Conservation (phyloP, 1,140 invertebrate genomes). For the Lethrus apterus region DNA sequence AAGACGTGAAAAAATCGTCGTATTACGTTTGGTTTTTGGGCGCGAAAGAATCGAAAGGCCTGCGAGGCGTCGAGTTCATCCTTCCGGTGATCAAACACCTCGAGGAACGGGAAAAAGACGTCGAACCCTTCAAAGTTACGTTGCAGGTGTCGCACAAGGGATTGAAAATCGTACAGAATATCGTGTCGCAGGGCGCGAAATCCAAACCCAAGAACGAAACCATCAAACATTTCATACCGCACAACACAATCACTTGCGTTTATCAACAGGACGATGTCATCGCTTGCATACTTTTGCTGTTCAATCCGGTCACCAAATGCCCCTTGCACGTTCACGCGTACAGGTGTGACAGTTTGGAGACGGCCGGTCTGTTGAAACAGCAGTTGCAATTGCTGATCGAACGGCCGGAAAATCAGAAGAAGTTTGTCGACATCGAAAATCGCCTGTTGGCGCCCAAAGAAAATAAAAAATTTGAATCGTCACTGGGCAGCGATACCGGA, state of each 20-base stretch:
- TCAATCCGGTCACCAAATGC: constrained; percentile 83
- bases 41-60: constrained; percentile 85
- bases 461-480: constrained; percentile 57
- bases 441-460: constrained; percentile 40
- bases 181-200: constrained; percentile 48
- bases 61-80: constrained; percentile 73
- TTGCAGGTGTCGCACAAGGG: constrained; percentile 86
- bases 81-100: constrained; percentile 77
- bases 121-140: constrained; percentile 87
- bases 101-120: constrained; percentile 71
- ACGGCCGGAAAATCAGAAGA: constrained; percentile 79
- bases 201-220: constrained; percentile 56
- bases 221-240: constrained; percentile 93
- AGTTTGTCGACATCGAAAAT: constrained; percentile 71
- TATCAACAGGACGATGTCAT: constrained; percentile 83
- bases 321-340: constrained; percentile 90
- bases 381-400: constrained; percentile 78
- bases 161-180: constrained; percentile 85
- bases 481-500: constrained; percentile 63
- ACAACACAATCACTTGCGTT: constrained; percentile 81
- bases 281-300: constrained; percentile 80
- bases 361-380: constrained; percentile 73
- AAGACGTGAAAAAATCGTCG: constrained; percentile 89
- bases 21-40: constrained; percentile 98
- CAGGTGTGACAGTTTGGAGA: constrained; percentile 89